Evolutionary conservation across 2,113 vertebrate species (phyloP), one percentile per base, ranked within the genome.

Genomic region (Mesoclemmys tuberculata): DNA sequence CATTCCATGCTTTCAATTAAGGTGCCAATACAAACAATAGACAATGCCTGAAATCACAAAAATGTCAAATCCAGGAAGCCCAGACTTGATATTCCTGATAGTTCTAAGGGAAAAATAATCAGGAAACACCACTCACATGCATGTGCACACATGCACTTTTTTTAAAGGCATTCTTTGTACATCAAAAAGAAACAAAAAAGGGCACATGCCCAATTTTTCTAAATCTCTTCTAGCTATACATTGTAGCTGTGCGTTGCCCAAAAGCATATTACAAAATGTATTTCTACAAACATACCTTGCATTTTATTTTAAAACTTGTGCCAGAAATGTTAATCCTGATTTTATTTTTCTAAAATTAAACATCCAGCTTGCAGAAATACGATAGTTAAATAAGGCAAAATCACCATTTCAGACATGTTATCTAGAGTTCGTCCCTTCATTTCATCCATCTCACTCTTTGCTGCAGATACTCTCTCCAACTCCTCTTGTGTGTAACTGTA

Each of bases 381-480:
- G 89, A 44, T 3, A 90, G 6, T 24, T 54, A 83, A 79, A 83
- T 8, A 3, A 44, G 21, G 64, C 6, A 81, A 77, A 87, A 13
- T 98, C 97, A 99, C 99, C 99, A 99, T 99, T 95, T 99, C 99
- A 77, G 99, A 99, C 99, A 99, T 99, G 97, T 99, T 99, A 21
- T 99, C 99, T 91, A 99, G 97, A 0, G 99, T 99, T 19, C 98
- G 98, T n/a, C 99, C 99, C 95, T 99, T 99, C 97, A 99, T 97
- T 93, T 99, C 99, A 58, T 99, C 99, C 87, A 99, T 98, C 94
- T 99, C 99, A n/a, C 99, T 99, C 97, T 99, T 99, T 77, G 99
- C 98, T 75, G 99, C 98, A 3, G 99, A 99, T 26, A 99, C 99
- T 89, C 98, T 98, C 96, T 99, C 99, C 74, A 99, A 97, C 91